Base-by-base conservation (phyloP, 2,113 vertebrate species). In the Carassius auratus region DNA sequence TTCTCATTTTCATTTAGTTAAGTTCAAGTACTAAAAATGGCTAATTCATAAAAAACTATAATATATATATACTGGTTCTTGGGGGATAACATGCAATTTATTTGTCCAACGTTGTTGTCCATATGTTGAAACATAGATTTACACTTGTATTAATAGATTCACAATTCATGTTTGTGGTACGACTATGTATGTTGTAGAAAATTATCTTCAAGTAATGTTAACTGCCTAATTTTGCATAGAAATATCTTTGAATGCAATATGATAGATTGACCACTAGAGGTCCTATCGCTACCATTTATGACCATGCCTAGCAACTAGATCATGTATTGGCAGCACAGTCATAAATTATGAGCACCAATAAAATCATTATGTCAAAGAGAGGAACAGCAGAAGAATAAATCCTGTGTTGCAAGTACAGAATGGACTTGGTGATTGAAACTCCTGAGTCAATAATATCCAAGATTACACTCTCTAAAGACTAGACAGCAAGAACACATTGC, bases 261-360 rank as follows among this genome's bases (percentile, higher is more conserved):
- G 15, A 50, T 14, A 59, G 10, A 75, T 19, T 81, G 21, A 36
- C 88, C 90, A 90, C 90, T 86, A 90, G 90, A 91, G 85, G 89
- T 83, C 90, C 74, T n/a, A 30, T 76, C 19, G 17, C 66, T 48
- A 77, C 78, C 77, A 88, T 84, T 85, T 79, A 86, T 80, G 15
- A 69, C 3, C 15, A 61, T 15, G 42, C 55, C 23, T 13, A 23
- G 17, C 78, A 36, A 17, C 45, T 36, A 23, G 3, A 8, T 81
- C 48, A 73, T 59, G 57, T 26, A 45, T 12, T 85, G 48, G 52
- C 21, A 77, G 52, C 75, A 57, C n/a, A 74, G 57, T 48, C 33
- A 61, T 74, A 50, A 64, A 75, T 62, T 36, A 76, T 55, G 55
- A 84, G 26, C 55, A 62, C 33, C 52, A 33, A 61, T 75, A 59